Evolutionary conservation across 2,888 invertebrate species (phyloP), one percentile per base, ranked within the genome.

Genomic region (Entomobrya proxima): DNA sequence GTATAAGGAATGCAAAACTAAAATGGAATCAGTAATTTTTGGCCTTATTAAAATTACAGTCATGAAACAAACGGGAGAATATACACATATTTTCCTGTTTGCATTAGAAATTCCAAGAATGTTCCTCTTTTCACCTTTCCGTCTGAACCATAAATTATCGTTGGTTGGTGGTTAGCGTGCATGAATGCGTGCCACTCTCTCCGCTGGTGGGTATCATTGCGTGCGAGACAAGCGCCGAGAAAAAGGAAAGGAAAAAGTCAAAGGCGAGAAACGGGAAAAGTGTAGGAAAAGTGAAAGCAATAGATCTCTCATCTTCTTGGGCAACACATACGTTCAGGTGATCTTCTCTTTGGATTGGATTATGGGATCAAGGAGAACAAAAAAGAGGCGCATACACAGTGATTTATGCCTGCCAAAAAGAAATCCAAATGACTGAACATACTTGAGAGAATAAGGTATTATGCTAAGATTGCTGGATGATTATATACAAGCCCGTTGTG

Each of bases 271-370:
- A n/a, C n/a, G 11, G 35, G 64, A 32, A 64, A n/a, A 4, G 15
- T 11, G 7, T 40, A 11, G 7, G 32, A 35, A 79, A 69, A 80
- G 80, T 69, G 80, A 80, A 80, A 72, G 80, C 69, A 79, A 69
- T 79, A 69, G 52, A 80, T 69, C 79, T 67, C 35, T 27, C 9
- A 11, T 30, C 13, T 11, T n/a, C n/a, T 35, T n/a, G n/a, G n/a
- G n/a, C n/a, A n/a, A n/a, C n/a, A n/a, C n/a, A n/a, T n/a, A n/a
- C n/a, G n/a, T 27, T 79, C 72, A 80, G 72, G 80, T 79, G 72
- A 80, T 79, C 30, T 40, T 40, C 15, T 69, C 44, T 47, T 37
- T 24, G 50, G 24, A 50, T 80, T 80, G 80, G 80, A 80, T 80
- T 80, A 67, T 44, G 40, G 72, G 80, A 80, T 80, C 72, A 80